A percentile compares a stretch with the other conserved stretches of the same genome.
Evolutionary conservation across 2,797 vertebrate species (phyloP).

Genomic region (Phylloscopus collybita): DNA sequence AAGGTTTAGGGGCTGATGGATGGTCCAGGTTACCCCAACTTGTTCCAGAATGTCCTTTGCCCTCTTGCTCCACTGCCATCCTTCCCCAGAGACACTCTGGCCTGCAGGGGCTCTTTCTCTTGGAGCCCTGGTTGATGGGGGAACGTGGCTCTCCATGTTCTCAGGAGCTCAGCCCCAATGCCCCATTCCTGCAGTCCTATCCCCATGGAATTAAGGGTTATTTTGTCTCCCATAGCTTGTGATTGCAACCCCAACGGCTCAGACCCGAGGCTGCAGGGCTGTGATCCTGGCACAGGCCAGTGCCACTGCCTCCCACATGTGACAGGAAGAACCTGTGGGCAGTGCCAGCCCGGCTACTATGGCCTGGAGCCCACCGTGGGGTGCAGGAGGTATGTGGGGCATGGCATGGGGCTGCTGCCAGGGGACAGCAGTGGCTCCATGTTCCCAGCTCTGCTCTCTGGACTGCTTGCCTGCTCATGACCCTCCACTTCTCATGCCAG

Average conservation of each 20-base stretch:
- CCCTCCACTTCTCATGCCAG: constrained; percentile 58
- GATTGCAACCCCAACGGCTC: constrained; percentile 81
- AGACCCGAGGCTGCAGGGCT: constrained; percentile 66
- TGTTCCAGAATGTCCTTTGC: neutral
- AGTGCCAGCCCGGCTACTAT: constrained; percentile 85
- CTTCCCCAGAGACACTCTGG: neutral
- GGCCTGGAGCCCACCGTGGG: constrained; percentile 80
- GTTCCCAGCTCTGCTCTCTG: neutral
- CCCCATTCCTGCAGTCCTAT: neutral
- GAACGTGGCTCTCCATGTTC: accelerated
- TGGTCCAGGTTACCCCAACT: neutral
- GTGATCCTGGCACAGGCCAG: constrained; percentile 81
- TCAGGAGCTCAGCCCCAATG: accelerated
- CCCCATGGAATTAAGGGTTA: accelerated
- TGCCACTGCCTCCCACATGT: constrained; percentile 87
- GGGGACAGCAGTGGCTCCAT: neutral
- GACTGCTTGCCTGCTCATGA: accelerated
- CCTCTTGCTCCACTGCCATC: neutral
- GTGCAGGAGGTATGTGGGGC: constrained; percentile 82
- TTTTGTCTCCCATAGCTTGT: constrained; percentile 79
- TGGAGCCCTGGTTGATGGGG: neutral
- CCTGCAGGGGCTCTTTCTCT: neutral
- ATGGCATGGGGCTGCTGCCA: accelerated
- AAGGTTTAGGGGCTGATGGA: neutral
- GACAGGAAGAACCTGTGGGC: constrained; percentile 82